Conservation (phyloP, 1,140 invertebrate genomes). For the Solenopsis fugax region DNA sequence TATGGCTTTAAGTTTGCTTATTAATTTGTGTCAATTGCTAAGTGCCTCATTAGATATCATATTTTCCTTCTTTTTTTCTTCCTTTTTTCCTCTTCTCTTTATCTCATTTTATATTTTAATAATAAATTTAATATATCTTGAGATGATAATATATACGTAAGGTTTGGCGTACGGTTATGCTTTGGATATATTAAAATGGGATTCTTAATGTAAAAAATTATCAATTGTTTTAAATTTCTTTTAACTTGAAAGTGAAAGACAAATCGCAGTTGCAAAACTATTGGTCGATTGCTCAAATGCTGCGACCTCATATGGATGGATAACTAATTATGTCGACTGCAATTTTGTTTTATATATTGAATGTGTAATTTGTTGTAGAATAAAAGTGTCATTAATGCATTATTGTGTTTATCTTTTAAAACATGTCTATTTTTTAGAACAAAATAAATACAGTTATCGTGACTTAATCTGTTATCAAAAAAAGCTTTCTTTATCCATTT, state of each 20-base stretch:
- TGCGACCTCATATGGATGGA: background rate
- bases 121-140: slow-evolving; percentile 12
- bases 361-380: slow-evolving; percentile 41
- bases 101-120: slow-evolving; percentile 18
- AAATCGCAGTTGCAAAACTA: background rate
- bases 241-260: slow-evolving; percentile 1
- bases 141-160: slow-evolving; percentile 10
- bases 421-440: background rate
- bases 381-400: slow-evolving; percentile 1
- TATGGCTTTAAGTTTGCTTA: slow-evolving; percentile 33
- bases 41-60: background rate
- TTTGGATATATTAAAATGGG: slow-evolving; percentile 13
- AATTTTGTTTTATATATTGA: slow-evolving; percentile 44
- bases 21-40: slow-evolving; percentile 5
- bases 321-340: slow-evolving; percentile 20
- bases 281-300: background rate
- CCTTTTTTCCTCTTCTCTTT: background rate
- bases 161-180: background rate
- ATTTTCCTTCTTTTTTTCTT: background rate
- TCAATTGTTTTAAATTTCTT: background rate
- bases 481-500: no score
- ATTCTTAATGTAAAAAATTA: slow-evolving; percentile 43
- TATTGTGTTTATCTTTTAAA: background rate
- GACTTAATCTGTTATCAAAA: background rate
- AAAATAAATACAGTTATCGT: background rate